A percentile compares a stretch with the other conserved stretches of the same genome.
These are phyloP conservation scores for Psylliodes chrysocephalus DNA, from an alignment of 2,888 invertebrate species.

Conservation along the genomic window DNA sequence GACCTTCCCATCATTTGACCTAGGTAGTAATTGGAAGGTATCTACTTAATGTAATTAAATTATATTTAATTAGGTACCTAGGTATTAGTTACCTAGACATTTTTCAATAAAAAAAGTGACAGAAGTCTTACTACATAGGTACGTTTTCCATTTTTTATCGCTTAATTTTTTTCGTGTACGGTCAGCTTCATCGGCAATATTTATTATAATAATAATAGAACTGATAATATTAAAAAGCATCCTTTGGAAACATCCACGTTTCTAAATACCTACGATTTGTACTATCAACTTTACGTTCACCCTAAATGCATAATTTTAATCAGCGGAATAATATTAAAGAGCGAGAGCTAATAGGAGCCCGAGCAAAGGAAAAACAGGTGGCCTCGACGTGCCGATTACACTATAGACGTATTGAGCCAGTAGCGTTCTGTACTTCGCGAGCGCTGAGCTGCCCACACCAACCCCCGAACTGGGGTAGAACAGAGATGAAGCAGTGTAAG, in stretches of 20 bases:
- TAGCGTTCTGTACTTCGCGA: slow-evolving; percentile 58
- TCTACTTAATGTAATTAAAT: too few species aligned
- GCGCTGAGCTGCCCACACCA: slow-evolving; percentile 57
- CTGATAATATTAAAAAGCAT: not conserved
- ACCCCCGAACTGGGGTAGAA: slow-evolving; percentile 50
- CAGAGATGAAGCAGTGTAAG: slow-evolving; percentile 28
- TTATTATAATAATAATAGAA: not conserved
- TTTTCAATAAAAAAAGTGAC: too few species aligned
- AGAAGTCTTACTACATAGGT: too few species aligned
- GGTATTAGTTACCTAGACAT: too few species aligned
- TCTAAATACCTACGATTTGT: slow-evolving; percentile 19
- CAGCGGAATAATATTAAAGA: slow-evolving; percentile 39
- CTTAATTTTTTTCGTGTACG: not conserved
- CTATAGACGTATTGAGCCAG: slow-evolving; percentile 63
- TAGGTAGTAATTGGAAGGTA: too few species aligned
- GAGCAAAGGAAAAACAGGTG: slow-evolving; percentile 41
- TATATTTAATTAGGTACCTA: too few species aligned
- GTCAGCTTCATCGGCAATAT: not conserved
- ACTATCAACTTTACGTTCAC: slow-evolving; percentile 25
- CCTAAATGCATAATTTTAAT: slow-evolving; percentile 36
- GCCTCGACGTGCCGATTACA: slow-evolving; percentile 59
- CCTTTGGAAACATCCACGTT: not conserved
- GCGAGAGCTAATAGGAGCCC: slow-evolving; percentile 38
- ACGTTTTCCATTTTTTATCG: too few species aligned
- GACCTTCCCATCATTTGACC: too few species aligned